Percentiles rank a stretch among this genome's conserved stretches.
phyloP scores from a whole-genome alignment of 2,113 vertebrate species.

The Desmodus rotundus region DNA sequence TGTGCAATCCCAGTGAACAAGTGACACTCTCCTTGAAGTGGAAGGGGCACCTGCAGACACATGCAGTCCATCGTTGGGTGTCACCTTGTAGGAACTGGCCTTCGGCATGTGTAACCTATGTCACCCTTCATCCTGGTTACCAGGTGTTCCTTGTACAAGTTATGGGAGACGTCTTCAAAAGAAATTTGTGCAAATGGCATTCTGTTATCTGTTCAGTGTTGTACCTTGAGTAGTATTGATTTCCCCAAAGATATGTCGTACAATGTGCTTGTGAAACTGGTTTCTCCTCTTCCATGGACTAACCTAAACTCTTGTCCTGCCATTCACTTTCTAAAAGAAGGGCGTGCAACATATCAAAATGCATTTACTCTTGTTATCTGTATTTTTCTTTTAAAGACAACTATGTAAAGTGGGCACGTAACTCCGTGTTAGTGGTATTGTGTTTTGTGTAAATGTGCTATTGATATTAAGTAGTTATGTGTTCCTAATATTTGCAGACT shows the following conservation, averaged over 20 bases:
- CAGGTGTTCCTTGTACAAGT: conserved; percentile 24
- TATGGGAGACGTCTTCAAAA: conserved; percentile 24
- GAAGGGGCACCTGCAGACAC: conserved; percentile 65
- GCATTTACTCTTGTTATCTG: conserved; percentile 73
- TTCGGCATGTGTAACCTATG: neutral
- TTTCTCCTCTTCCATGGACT: conserved; percentile 20
- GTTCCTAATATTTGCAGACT: conserved; percentile 68
- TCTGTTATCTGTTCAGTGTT: conserved; percentile 14
- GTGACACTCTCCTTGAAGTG: neutral
- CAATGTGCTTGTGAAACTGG: neutral
- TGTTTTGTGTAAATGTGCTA: conserved; percentile 77
- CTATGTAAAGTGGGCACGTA: conserved; percentile 57
- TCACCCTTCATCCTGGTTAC: neutral
- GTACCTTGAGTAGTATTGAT: neutral
- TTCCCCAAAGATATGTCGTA: neutral
- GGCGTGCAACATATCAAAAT: conserved; percentile 50
- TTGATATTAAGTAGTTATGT: conserved; percentile 73
- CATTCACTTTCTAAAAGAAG: conserved; percentile 61
- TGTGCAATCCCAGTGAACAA: conserved; percentile 57
- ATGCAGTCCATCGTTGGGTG: conserved; percentile 17
- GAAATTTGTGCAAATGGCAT: conserved; percentile 4
- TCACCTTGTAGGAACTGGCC: conserved; percentile 40
- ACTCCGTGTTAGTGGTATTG: conserved; percentile 54
- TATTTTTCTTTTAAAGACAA: conserved; percentile 68
- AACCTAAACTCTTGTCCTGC: conserved; percentile 33